A percentile compares a stretch with the other conserved stretches of the same genome.
Conservation (phyloP, 2,797 vertebrate genomes). For the Novumbra hubbsi region DNA sequence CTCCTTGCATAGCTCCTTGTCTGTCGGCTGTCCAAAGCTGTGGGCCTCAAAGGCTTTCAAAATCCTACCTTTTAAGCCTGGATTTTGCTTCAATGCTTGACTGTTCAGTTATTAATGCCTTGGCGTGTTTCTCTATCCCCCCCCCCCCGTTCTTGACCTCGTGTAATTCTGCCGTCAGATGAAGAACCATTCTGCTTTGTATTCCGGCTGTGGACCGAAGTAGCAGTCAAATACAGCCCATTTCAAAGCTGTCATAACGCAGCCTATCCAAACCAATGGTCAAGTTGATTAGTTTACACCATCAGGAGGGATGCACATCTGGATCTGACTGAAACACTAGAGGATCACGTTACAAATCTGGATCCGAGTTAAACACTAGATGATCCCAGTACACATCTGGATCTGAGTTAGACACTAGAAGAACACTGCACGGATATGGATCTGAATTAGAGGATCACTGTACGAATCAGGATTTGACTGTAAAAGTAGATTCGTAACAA, state of each 20-base stretch:
- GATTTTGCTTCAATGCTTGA: conserved; percentile 61
- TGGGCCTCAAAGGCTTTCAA: conserved; percentile 58
- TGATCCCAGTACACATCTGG: too few relatives aligned
- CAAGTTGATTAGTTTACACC: conserved; percentile 23
- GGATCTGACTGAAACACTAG: neutral
- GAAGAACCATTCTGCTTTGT: conserved; percentile 44
- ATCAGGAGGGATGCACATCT: conserved; percentile 20
- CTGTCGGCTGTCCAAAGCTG: conserved; percentile 54
- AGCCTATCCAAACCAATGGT: conserved; percentile 26
- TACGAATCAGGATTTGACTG: too few relatives aligned
- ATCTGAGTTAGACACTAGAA: too few relatives aligned
- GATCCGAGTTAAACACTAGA: conserved; percentile 19
- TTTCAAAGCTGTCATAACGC: conserved; percentile 42
- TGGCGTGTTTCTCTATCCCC: conserved; percentile 22
- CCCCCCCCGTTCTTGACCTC: conserved; percentile 47
- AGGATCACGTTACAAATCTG: neutral
- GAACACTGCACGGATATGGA: too few relatives aligned
- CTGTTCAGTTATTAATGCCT: conserved; percentile 70
- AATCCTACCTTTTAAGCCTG: conserved; percentile 68
- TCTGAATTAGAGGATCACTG: too few relatives aligned
- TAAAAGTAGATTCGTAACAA: too few relatives aligned
- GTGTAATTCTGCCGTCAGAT: conserved; percentile 60
- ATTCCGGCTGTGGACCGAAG: conserved; percentile 43
- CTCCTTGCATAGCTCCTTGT: conserved; percentile 56
- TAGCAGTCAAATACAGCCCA: conserved; percentile 35